phyloP scores from a whole-genome alignment of 2,113 vertebrate species.

The Xiphophorus couchianus region DNA sequence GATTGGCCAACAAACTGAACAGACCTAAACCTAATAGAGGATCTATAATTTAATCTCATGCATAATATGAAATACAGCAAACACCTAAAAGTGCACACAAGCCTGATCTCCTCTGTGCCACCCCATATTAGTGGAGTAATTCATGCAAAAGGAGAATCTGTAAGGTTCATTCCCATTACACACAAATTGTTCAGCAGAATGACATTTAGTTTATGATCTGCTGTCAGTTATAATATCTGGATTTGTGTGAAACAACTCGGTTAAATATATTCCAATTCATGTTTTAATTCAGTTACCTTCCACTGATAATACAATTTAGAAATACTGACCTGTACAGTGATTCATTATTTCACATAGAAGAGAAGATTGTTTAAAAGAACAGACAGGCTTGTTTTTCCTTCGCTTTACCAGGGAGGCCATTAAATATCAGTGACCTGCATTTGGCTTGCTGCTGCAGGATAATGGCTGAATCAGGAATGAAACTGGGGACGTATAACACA shows the following conservation, averaged over 20 bases:
- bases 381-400: constrained; percentile 33
- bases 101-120: background rate
- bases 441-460: constrained; percentile 40
- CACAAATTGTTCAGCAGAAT: too few relatives aligned
- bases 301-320: background rate
- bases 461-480: constrained; percentile 32
- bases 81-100: background rate
- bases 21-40: too few relatives aligned
- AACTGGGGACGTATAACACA: constrained; percentile 33
- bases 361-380: background rate
- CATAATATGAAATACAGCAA: background rate
- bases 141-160: too few relatives aligned
- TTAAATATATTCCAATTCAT: background rate
- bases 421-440: constrained; percentile 44
- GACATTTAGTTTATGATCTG: too few relatives aligned
- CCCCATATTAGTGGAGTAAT: background rate
- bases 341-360: background rate
- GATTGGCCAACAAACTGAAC: too few relatives aligned
- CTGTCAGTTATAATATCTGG: background rate
- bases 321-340: background rate
- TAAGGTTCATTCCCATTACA: too few relatives aligned
- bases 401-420: constrained; percentile 35
- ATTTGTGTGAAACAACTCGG: background rate
- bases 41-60: too few relatives aligned
- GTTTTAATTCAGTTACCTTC: background rate